Conservation (phyloP, 2,113 vertebrate genomes). For the Aythya baeri region DNA sequence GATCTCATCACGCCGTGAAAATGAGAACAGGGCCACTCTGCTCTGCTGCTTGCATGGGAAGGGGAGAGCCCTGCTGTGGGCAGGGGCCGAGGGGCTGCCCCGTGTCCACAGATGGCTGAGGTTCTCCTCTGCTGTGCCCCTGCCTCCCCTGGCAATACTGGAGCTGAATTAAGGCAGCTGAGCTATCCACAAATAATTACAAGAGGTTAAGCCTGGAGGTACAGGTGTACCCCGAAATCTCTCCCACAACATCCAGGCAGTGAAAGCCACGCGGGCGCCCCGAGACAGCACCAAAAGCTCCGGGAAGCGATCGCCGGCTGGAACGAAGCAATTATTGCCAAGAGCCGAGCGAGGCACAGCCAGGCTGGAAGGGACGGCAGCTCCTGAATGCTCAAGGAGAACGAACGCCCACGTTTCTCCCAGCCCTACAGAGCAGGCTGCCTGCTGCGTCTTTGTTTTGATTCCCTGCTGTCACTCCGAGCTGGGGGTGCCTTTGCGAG, state of each 20-base stretch:
- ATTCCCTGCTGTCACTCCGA: fast-evolving
- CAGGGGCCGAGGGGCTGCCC: not conserved
- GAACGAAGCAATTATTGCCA: not conserved
- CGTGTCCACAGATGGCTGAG: too few relatives aligned
- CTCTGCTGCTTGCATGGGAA: not conserved
- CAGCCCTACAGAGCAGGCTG: fast-evolving
- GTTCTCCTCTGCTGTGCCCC: not conserved
- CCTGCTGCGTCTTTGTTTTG: fast-evolving
- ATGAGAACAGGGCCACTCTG: not conserved
- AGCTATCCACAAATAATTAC: not conserved
- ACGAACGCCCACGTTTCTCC: fast-evolving
- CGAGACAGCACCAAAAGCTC: not conserved
- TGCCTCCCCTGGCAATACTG: not conserved
- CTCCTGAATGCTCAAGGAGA: not conserved
- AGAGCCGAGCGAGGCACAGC: not conserved
- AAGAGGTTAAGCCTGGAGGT: not conserved
- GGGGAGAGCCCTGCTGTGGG: not conserved
- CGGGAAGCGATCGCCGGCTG: not conserved
- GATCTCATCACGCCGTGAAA: too few relatives aligned
- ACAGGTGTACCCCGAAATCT: not conserved
- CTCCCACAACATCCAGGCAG: too few relatives aligned
- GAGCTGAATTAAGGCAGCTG: not conserved
- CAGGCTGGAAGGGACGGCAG: not conserved
- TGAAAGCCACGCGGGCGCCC: not conserved
- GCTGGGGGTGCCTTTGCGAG: not conserved